phyloP scores from a whole-genome alignment of 1,140 invertebrate genomes.

The Sesamia nonagrioides region DNA sequence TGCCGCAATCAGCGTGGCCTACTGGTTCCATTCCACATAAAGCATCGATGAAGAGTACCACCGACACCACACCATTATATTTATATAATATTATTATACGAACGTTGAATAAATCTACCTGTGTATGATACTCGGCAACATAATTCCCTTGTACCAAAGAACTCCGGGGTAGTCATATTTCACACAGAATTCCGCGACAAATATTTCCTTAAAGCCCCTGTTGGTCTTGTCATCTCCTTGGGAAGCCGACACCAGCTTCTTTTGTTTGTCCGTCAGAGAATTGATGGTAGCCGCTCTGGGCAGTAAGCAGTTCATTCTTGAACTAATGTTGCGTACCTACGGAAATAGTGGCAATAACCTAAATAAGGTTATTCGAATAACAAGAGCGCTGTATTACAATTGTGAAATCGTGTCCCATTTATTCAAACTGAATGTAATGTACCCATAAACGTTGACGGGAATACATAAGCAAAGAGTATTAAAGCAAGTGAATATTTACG shows the following conservation, averaged over 20 bases:
- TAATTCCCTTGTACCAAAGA: constrained; percentile 49
- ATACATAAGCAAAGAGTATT: constrained; percentile 8
- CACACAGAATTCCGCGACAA: constrained; percentile 50
- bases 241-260: constrained; percentile 27
- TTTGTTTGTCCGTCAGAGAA: constrained; percentile 44
- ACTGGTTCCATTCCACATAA: too few relatives aligned
- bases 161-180: constrained; percentile 48
- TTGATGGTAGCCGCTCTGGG: constrained; percentile 48
- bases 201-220: constrained; percentile 35
- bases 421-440: constrained; percentile 9
- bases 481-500: constrained; percentile 42
- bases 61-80: too few relatives aligned
- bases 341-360: neutral
- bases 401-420: constrained; percentile 1
- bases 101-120: constrained; percentile 27
- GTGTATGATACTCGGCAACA: constrained; percentile 49
- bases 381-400: neutral
- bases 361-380: neutral
- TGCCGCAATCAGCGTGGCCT: too few relatives aligned
- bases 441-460: neutral
- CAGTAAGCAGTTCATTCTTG: constrained; percentile 51
- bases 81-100: too few relatives aligned
- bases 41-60: too few relatives aligned
- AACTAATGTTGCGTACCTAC: constrained; percentile 46
- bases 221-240: constrained; percentile 46